Percentiles rank a stretch among this genome's conserved stretches.
Conservation (phyloP, 2,888 invertebrate genomes). For the Thymelicus sylvestris region DNA sequence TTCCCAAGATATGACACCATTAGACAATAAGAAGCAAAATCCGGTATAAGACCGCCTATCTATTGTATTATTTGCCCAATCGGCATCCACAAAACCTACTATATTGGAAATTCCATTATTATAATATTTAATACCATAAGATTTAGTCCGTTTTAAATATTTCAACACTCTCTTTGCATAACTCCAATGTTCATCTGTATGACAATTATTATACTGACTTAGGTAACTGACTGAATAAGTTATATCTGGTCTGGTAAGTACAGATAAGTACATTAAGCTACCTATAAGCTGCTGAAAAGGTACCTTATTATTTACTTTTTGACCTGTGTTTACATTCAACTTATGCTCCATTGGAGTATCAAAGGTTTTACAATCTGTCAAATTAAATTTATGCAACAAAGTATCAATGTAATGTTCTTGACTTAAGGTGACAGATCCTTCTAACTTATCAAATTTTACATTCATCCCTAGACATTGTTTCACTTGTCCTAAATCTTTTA, state of each 20-base stretch:
- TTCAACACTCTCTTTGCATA: slow-evolving; percentile 42
- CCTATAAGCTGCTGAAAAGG: slow-evolving; percentile 40
- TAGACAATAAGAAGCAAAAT: slow-evolving; percentile 27
- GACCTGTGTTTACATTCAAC: slow-evolving; percentile 10
- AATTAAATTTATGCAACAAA: slow-evolving; percentile 32
- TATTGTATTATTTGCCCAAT: slow-evolving; percentile 40
- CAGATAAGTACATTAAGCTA: slow-evolving; percentile 37
- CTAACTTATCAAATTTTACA: neutral
- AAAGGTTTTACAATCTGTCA: slow-evolving; percentile 32
- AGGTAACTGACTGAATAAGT: slow-evolving; percentile 37
- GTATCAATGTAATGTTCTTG: neutral
- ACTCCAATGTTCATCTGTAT: slow-evolving; percentile 36
- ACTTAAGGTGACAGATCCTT: neutral
- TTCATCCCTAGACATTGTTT: neutral
- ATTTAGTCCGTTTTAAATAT: slow-evolving; percentile 40
- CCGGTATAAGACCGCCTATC: slow-evolving; percentile 40
- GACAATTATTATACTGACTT: slow-evolving; percentile 43
- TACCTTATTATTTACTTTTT: slow-evolving; percentile 9
- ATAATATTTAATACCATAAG: slow-evolving; percentile 40
- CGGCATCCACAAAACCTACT: slow-evolving; percentile 43
- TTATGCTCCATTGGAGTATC: slow-evolving; percentile 37
- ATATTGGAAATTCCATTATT: slow-evolving; percentile 31
- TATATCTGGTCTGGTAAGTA: slow-evolving; percentile 42
- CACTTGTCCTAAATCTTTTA: slow-evolving; percentile 35
- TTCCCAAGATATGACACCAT: slow-evolving; percentile 27